These are phyloP conservation scores for Xanthorhoe spadicearia DNA, from an alignment of 2,888 invertebrate genomes.

Conservation along the genomic window DNA sequence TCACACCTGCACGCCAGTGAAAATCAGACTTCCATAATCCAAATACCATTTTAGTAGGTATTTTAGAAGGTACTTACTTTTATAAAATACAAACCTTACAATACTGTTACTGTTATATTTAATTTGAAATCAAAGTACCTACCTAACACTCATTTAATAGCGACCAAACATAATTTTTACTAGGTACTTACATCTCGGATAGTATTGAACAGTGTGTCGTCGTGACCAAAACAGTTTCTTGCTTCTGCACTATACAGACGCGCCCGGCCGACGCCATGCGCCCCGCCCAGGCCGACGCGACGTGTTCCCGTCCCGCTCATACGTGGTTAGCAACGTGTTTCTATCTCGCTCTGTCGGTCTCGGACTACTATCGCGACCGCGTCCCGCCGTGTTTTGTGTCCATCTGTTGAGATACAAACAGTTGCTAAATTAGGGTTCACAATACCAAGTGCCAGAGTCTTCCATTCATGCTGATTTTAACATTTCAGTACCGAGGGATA, in stretches of 20 bases:
- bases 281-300: slow-evolving; percentile 18
- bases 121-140: too few relatives aligned
- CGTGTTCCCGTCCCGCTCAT: slow-evolving; percentile 10
- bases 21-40: too few relatives aligned
- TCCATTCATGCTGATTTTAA: not conserved
- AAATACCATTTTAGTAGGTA: too few relatives aligned
- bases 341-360: slow-evolving; percentile 19
- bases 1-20: too few relatives aligned
- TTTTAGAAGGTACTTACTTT: too few relatives aligned
- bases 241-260: slow-evolving; percentile 27
- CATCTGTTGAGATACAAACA: not conserved
- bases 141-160: too few relatives aligned
- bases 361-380: slow-evolving; percentile 4
- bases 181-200: too few relatives aligned
- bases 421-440: not conserved
- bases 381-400: slow-evolving; percentile 18
- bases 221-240: not conserved
- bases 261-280: slow-evolving; percentile 33
- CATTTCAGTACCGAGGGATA: not conserved
- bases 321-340: not conserved
- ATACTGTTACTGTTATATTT: too few relatives aligned
- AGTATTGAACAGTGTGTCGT: too few relatives aligned
- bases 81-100: too few relatives aligned
- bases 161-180: too few relatives aligned
- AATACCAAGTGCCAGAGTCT: not conserved